These are phyloP conservation scores for Metaphire vulgaris DNA, from an alignment of 1,140 invertebrate genomes.

Conservation along the genomic window DNA sequence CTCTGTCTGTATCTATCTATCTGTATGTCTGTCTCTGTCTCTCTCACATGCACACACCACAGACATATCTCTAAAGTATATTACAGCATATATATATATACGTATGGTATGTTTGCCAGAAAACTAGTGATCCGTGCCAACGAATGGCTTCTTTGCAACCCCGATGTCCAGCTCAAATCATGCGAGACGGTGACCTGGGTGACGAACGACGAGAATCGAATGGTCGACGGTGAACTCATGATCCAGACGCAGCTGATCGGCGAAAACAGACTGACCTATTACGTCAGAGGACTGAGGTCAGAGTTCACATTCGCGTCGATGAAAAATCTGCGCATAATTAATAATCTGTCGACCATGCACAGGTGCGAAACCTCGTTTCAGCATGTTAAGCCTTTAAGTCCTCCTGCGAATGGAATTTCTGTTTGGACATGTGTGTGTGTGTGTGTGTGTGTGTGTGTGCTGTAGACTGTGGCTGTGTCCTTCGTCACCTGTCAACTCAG, in stretches of 20 bases:
- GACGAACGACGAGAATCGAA: neutral
- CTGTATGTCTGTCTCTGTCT: too few relatives aligned
- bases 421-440: neutral
- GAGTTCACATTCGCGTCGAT: neutral
- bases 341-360: too few relatives aligned
- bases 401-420: too few relatives aligned
- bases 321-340: neutral
- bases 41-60: too few relatives aligned
- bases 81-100: too few relatives aligned
- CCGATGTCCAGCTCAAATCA: constrained; percentile 4
- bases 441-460: neutral
- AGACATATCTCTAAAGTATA: too few relatives aligned
- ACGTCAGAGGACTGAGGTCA: constrained; percentile 21
- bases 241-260: constrained; percentile 6
- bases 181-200: constrained; percentile 26
- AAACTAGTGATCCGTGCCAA: constrained; percentile 18
- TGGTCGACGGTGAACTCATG: constrained; percentile 13
- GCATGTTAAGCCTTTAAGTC: too few relatives aligned
- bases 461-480: neutral
- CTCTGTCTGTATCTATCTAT: too few relatives aligned
- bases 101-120: too few relatives aligned
- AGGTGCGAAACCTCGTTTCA: neutral
- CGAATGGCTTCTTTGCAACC: constrained; percentile 21
- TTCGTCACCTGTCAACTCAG: neutral
- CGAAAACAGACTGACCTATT: constrained; percentile 2